Percentiles rank a stretch among this genome's conserved stretches.
phyloP scores from a whole-genome alignment of 2,797 vertebrate genomes.

The Carcharodon carcharias region DNA sequence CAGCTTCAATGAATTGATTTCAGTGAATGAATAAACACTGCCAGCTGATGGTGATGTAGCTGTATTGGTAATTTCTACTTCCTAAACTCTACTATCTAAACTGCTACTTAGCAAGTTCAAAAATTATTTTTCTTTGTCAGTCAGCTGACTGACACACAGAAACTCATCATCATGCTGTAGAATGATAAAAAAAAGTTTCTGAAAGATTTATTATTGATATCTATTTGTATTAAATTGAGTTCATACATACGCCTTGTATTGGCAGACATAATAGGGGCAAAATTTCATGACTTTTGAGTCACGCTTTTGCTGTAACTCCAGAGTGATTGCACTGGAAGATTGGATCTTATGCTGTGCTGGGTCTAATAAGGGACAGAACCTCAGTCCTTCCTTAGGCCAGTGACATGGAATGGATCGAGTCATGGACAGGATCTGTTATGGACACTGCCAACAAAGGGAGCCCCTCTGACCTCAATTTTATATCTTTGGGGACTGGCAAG shows the following conservation, averaged over 20 bases:
- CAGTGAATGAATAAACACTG: conserved; percentile 13
- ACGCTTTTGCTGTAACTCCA: background rate
- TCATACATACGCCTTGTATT: too few relatives aligned
- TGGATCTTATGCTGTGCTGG: background rate
- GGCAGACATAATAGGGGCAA: background rate
- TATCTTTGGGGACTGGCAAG: background rate
- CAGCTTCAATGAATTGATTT: background rate
- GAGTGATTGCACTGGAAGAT: background rate
- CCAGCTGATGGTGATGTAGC: background rate
- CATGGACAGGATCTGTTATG: background rate
- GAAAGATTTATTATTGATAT: background rate
- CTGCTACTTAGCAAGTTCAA: background rate
- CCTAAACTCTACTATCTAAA: background rate
- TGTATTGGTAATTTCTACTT: background rate
- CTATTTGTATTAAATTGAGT: background rate
- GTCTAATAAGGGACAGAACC: background rate
- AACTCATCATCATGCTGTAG: background rate
- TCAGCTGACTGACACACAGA: background rate
- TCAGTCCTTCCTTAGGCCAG: background rate
- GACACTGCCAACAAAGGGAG: background rate
- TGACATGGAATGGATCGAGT: background rate
- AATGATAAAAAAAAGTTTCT: background rate
- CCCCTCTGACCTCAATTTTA: background rate
- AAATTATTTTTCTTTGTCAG: conserved; percentile 7
- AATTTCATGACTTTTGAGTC: background rate